A percentile compares a stretch with the other conserved stretches of the same genome.
Evolutionary conservation across 2,888 invertebrate species (phyloP).

Genomic region (Eudasyphora cyanicolor): DNA sequence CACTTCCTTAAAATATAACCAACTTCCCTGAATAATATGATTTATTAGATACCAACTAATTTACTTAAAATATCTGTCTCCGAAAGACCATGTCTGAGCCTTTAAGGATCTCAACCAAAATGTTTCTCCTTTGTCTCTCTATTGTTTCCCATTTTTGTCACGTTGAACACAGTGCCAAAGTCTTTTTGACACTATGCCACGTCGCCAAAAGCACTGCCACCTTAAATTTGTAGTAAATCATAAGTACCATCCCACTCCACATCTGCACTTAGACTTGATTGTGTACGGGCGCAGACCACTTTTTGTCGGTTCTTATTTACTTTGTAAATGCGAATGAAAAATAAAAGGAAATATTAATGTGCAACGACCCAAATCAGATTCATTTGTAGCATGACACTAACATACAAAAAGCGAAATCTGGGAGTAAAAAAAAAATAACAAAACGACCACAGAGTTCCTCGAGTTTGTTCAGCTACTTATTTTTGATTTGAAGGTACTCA

Average conservation of each 20-base stretch:
- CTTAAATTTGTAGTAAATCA: slow-evolving; percentile 14
- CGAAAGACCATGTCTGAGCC: too few relatives aligned
- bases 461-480: neutral
- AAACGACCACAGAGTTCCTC: slow-evolving; percentile 48
- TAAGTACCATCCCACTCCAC: neutral
- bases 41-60: too few relatives aligned
- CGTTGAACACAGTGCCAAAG: neutral
- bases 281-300: slow-evolving; percentile 41
- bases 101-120: neutral
- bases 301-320: slow-evolving; percentile 1
- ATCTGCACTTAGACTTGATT: slow-evolving; percentile 20
- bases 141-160: neutral
- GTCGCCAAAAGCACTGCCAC: neutral
- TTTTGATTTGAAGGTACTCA: slow-evolving; percentile 18
- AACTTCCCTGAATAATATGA: too few relatives aligned
- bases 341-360: slow-evolving; percentile 61
- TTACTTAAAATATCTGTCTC: too few relatives aligned
- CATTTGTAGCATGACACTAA: slow-evolving; percentile 61
- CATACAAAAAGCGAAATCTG: neutral
- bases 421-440: slow-evolving; percentile 20
- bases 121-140: neutral
- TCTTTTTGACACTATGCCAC: neutral
- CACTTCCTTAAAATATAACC: too few relatives aligned
- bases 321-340: slow-evolving; percentile 56
- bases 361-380: slow-evolving; percentile 68